These are phyloP conservation scores for Drosophila arizonae DNA, from an alignment of 1,140 invertebrate genomes.

Conservation along the genomic window DNA sequence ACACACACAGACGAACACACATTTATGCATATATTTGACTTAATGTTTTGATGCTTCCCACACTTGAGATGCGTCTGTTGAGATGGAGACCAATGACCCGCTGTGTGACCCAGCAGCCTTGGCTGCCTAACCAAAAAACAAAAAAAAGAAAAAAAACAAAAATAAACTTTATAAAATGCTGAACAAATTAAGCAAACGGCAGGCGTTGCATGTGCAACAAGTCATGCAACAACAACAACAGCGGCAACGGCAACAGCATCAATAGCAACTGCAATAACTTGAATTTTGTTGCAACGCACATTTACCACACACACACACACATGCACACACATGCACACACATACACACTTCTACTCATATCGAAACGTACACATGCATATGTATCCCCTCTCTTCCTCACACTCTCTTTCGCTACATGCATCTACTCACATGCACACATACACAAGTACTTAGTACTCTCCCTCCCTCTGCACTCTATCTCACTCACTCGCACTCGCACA, in stretches of 20 bases:
- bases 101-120: constrained; percentile 43
- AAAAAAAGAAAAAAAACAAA: constrained; percentile 9
- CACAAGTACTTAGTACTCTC: no score
- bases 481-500: not conserved
- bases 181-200: constrained; percentile 44
- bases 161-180: constrained; percentile 28
- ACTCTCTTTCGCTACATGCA: no score
- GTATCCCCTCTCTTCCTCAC: no score
- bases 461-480: no score
- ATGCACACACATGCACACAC: not conserved
- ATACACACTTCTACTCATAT: not conserved
- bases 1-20: not conserved
- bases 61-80: constrained; percentile 40
- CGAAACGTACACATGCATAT: not conserved
- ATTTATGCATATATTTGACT: constrained; percentile 3
- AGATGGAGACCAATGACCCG: constrained; percentile 49
- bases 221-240: constrained; percentile 11
- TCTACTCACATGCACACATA: no score
- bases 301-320: constrained; percentile 6
- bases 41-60: constrained; percentile 32
- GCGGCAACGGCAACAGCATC: constrained; percentile 4
- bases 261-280: constrained; percentile 20
- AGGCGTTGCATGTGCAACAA: constrained; percentile 43
- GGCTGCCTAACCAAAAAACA: constrained; percentile 13
- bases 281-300: constrained; percentile 55